Evolutionary conservation across 2,888 invertebrate genomes (phyloP).

Genomic region (Eupithecia pulchellata): DNA sequence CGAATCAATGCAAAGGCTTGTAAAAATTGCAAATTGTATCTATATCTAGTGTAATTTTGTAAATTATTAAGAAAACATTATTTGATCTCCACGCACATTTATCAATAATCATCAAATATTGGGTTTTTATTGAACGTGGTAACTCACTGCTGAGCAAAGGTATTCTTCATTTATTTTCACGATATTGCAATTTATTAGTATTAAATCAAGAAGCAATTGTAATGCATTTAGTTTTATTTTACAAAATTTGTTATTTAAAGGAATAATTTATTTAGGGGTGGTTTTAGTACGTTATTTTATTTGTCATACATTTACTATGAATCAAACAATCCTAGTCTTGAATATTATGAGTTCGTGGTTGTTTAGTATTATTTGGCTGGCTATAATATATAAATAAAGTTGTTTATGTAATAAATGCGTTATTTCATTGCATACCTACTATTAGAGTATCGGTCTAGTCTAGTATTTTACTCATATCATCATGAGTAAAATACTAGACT

Average conservation of each 20-base stretch:
- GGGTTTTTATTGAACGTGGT: neutral
- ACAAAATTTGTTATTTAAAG: neutral
- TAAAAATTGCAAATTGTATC: neutral
- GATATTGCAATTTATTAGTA: neutral
- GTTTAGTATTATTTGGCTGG: constrained; percentile 16
- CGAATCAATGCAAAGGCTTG: neutral
- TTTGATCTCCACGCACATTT: constrained; percentile 41
- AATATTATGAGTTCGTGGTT: constrained; percentile 3
- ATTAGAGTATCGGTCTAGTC: too few species aligned
- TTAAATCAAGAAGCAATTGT: neutral
- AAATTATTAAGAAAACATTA: constrained; percentile 11
- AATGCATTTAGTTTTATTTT: neutral
- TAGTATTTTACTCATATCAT: too few species aligned
- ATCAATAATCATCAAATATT: neutral
- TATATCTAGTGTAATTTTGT: neutral
- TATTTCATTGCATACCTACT: neutral
- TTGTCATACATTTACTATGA: neutral
- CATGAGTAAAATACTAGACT: too few species aligned
- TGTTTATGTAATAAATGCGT: constrained; percentile 3
- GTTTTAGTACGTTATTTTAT: neutral
- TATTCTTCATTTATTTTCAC: neutral
- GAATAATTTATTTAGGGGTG: neutral
- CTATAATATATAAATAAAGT: constrained; percentile 14
- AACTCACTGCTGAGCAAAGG: neutral
- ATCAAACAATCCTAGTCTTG: constrained; percentile 14